A percentile compares a stretch with the other conserved stretches of the same genome.
Evolutionary conservation across 2,113 vertebrate species (phyloP).

Genomic region (Cynocephalus volans): DNA sequence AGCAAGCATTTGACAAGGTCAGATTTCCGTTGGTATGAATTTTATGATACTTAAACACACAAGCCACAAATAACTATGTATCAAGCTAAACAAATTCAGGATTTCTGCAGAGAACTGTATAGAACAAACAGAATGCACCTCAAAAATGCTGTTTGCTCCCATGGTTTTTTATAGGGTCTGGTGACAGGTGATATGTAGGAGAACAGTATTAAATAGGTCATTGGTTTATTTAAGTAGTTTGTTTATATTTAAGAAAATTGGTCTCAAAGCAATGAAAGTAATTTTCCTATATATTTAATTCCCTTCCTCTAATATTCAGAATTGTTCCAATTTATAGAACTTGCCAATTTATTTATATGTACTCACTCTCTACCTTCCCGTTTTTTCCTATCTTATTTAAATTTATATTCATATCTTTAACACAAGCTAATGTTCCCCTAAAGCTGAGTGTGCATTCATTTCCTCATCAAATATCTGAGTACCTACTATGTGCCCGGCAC

Average conservation of each 20-base stretch:
- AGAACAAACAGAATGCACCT: neutral
- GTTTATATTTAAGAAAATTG: neutral
- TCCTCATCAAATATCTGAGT: neutral
- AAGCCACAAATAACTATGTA: neutral
- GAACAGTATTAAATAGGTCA: too few relatives aligned
- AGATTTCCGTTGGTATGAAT: conserved; percentile 60
- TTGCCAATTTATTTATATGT: neutral
- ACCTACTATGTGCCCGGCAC: too few relatives aligned
- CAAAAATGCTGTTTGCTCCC: neutral
- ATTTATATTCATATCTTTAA: neutral
- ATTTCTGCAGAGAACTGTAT: neutral
- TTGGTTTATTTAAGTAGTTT: neutral
- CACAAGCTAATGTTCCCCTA: neutral
- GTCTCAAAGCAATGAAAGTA: neutral
- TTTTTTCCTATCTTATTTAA: neutral
- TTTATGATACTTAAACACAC: neutral
- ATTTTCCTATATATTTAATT: neutral
- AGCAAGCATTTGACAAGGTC: conserved; percentile 99
- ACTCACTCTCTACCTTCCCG: neutral
- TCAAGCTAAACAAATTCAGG: neutral
- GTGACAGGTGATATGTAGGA: neutral
- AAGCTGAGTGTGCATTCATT: neutral
- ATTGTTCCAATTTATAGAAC: neutral
- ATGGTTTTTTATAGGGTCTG: neutral
- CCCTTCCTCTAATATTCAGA: neutral